Evolutionary conservation across 1,140 invertebrate genomes (phyloP).

Genomic region (Papilio aristodemus): DNA sequence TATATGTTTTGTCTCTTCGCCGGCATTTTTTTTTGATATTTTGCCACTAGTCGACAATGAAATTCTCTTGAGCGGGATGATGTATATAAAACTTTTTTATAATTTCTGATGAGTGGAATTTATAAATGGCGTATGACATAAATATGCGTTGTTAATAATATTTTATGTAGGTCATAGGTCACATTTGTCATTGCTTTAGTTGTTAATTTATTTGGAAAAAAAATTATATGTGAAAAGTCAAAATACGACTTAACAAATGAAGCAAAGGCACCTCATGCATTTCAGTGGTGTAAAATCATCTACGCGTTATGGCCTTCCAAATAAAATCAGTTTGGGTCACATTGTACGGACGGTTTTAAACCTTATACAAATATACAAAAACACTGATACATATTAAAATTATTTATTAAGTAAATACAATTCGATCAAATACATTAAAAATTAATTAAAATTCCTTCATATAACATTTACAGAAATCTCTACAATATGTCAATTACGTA

Average conservation of each 20-base stretch:
- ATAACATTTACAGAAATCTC: neutral
- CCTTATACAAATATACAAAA: no score
- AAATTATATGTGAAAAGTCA: no score
- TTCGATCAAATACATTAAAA: neutral
- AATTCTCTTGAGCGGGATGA: constrained; percentile 30
- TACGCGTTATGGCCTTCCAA: no score
- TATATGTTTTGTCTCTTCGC: constrained; percentile 56
- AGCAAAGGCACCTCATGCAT: no score
- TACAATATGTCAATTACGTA: neutral
- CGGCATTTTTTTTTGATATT: constrained; percentile 47
- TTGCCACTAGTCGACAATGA: constrained; percentile 39
- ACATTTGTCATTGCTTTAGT: no score
- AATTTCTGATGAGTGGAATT: neutral
- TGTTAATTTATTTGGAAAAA: no score
- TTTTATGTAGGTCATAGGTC: constrained; percentile 8
- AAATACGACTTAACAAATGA: no score
- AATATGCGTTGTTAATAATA: neutral
- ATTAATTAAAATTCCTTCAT: neutral
- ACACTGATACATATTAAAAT: constrained; percentile 1
- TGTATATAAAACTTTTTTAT: constrained; percentile 24
- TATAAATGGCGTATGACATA: neutral
- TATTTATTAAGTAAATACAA: no score
- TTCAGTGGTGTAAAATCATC: no score
- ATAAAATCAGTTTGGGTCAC: no score
- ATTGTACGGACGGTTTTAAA: no score